These are phyloP conservation scores for Volucella zonaria DNA, from an alignment of 2,888 invertebrate species.

Conservation along the genomic window DNA sequence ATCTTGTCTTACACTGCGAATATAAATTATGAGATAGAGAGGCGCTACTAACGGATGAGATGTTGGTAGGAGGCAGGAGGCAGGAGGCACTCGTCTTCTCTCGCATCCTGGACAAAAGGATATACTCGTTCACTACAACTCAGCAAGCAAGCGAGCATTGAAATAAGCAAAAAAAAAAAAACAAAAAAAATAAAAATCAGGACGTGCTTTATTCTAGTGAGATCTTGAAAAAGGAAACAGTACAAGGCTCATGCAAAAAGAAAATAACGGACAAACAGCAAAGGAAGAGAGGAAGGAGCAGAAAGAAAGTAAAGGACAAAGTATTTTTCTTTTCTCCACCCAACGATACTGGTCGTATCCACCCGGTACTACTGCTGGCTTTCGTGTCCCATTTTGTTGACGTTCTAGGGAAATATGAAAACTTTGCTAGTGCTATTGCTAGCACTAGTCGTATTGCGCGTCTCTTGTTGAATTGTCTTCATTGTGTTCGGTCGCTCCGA, in stretches of 20 bases:
- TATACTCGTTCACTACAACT: neutral
- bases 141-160: too few species aligned
- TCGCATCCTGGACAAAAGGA: constrained; percentile 33
- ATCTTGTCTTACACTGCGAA: constrained; percentile 66
- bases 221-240: constrained; percentile 18
- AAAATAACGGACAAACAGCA: neutral
- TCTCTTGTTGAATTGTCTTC: too few species aligned
- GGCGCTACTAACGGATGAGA: too few species aligned
- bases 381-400: constrained; percentile 10
- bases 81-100: too few species aligned
- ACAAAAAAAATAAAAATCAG: constrained; percentile 42
- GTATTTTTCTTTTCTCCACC: neutral
- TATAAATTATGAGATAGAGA: constrained; percentile 64
- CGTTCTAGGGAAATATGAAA: constrained; percentile 23
- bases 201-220: constrained; percentile 51
- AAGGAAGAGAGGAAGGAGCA: neutral
- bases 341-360: neutral
- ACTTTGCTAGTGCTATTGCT: neutral
- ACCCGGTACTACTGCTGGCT: neutral
- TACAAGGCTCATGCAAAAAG: neutral
- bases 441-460: too few species aligned
- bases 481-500: too few species aligned
- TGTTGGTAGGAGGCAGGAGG: too few species aligned
- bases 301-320: neutral
- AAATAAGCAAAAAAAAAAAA: too few species aligned